Evolutionary conservation across 1,140 invertebrate genomes (phyloP).

Genomic region (Catajapyx aquilonaris): DNA sequence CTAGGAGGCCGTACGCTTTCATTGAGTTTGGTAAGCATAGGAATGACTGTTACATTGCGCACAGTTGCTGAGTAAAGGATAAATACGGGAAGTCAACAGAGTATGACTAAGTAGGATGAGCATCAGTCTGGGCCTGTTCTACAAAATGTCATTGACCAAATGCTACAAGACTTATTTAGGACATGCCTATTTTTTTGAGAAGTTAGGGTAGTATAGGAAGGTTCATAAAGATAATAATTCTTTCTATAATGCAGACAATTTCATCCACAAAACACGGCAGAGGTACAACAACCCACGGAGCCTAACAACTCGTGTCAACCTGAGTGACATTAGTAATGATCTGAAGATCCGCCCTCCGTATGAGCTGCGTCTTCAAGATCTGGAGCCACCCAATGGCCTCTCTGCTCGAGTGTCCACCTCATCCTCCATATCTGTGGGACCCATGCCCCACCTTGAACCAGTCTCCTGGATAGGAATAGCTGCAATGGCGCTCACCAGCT

Average conservation of each 20-base stretch:
- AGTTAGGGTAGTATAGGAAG: too few species aligned
- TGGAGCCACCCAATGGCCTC: background rate
- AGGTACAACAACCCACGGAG: background rate
- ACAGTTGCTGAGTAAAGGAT: too few species aligned
- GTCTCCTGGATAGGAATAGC: background rate
- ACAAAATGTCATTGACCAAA: too few species aligned
- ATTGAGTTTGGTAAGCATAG: slow-evolving; percentile 26
- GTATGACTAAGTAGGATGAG: too few species aligned
- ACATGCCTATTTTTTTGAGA: too few species aligned
- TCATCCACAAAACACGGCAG: background rate
- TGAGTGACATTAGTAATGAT: background rate
- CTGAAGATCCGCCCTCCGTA: background rate
- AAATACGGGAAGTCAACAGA: too few species aligned
- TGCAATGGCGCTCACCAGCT: background rate
- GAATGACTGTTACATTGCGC: too few species aligned
- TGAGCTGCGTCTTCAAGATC: background rate
- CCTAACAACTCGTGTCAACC: background rate
- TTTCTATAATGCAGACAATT: background rate
- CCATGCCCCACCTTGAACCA: background rate
- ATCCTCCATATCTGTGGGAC: background rate
- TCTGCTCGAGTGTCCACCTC: background rate
- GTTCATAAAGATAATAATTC: too few species aligned
- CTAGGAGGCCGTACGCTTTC: slow-evolving; percentile 21
- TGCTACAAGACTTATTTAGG: too few species aligned
- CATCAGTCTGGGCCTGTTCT: too few species aligned